These are phyloP conservation scores for Drosophila nr. perissopoda DNA, from an alignment of 2,888 invertebrate species.

Conservation along the genomic window DNA sequence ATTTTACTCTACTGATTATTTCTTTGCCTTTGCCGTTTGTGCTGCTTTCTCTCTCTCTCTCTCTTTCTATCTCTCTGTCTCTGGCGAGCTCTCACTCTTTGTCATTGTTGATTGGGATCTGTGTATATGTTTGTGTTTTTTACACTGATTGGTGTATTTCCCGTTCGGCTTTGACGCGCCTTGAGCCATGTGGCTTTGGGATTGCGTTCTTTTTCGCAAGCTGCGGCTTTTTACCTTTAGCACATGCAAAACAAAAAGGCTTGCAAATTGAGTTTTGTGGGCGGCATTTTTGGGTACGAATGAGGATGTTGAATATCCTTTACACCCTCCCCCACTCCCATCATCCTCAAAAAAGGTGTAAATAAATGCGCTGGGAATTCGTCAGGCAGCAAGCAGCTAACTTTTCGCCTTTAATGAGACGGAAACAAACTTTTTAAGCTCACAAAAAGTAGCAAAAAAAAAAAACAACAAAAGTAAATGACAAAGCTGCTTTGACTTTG, in stretches of 20 bases:
- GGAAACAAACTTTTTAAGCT: slow-evolving; percentile 72
- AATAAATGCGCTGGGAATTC: slow-evolving; percentile 77
- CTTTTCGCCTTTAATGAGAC: slow-evolving; percentile 74
- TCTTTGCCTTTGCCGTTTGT: slow-evolving; percentile 63
- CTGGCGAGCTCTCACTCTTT: not conserved
- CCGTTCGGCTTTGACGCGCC: slow-evolving; percentile 75
- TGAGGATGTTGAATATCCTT: slow-evolving; percentile 11
- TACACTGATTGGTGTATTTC: slow-evolving; percentile 80
- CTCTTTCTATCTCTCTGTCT: not conserved
- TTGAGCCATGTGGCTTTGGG: slow-evolving; percentile 72
- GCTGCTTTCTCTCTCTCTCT: not conserved
- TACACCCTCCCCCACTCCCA: not conserved
- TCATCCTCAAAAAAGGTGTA: slow-evolving; percentile 64
- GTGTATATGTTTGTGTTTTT: slow-evolving; percentile 54
- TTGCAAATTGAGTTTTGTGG: slow-evolving; percentile 62
- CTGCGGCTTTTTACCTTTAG: slow-evolving; percentile 70
- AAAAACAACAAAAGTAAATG: slow-evolving; percentile 40
- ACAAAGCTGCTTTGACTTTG: slow-evolving; percentile 64
- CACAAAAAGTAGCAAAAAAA: slow-evolving; percentile 9
- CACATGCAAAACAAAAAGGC: slow-evolving; percentile 73
- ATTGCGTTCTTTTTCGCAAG: slow-evolving; percentile 39
- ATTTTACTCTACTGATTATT: slow-evolving; percentile 76
- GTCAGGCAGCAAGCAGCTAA: slow-evolving; percentile 54
- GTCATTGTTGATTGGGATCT: slow-evolving; percentile 24
- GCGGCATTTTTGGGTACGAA: slow-evolving; percentile 13